Evolutionary conservation across 2,797 vertebrate genomes (phyloP).

Genomic region (Menidia menidia): DNA sequence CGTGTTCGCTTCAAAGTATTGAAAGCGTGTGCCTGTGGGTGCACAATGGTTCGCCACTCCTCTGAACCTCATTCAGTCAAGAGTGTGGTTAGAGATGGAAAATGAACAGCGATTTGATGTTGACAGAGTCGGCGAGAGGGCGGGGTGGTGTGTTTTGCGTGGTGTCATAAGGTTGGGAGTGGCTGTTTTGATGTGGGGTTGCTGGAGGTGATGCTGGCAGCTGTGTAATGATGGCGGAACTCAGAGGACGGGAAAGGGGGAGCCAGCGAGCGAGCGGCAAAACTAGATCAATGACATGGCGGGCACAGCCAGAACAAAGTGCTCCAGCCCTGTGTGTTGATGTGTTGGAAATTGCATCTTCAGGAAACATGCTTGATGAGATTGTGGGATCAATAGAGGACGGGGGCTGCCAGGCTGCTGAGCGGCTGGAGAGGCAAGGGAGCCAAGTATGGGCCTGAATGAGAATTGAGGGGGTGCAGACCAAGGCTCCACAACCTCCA

Average conservation of each 20-base stretch:
- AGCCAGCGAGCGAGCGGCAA: conserved; percentile 36
- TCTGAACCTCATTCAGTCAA: conserved; percentile 56
- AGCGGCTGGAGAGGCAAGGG: conserved; percentile 36
- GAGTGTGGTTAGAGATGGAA: conserved; percentile 36
- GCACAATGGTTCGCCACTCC: conserved; percentile 46
- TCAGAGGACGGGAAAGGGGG: conserved; percentile 26
- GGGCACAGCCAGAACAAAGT: conserved; percentile 76
- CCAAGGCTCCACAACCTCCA: conserved; percentile 54
- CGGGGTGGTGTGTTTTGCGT: conserved; percentile 28
- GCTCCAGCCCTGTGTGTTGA: conserved; percentile 71
- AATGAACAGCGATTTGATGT: conserved; percentile 45
- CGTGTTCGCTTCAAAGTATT: conserved; percentile 25
- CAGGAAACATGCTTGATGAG: conserved; percentile 84
- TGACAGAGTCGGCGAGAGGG: conserved; percentile 14
- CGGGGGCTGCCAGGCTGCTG: conserved; percentile 52
- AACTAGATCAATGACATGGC: conserved; percentile 78
- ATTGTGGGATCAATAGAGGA: conserved; percentile 82
- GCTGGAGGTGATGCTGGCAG: conserved; percentile 46
- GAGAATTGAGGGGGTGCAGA: conserved; percentile 62
- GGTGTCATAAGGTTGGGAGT: conserved; percentile 24
- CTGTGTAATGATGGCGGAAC: conserved; percentile 33
- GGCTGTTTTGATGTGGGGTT: conserved; percentile 34
- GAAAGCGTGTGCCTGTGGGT: conserved; percentile 9
- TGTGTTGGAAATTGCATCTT: conserved; percentile 85
- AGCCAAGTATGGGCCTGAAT: conserved; percentile 66